Conservation (phyloP, 2,113 vertebrate genomes). For the Chionodraco myersi region DNA sequence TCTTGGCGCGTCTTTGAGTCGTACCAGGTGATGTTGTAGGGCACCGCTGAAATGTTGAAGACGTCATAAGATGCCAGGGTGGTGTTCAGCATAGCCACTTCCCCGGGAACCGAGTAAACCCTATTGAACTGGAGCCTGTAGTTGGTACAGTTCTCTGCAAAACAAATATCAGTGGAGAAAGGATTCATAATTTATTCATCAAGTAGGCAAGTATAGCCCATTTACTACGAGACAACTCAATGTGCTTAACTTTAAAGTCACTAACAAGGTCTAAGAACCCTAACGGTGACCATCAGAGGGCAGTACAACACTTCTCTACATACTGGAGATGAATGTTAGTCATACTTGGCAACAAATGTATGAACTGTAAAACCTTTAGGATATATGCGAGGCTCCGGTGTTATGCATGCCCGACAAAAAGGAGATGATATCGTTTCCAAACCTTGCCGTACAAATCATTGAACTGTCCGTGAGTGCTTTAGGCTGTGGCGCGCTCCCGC, state of each 20-base stretch:
- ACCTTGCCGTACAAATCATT: no score
- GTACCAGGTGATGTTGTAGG: slow-evolving; percentile 87
- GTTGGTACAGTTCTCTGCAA: slow-evolving; percentile 75
- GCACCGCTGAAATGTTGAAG: slow-evolving; percentile 34
- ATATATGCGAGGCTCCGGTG: neutral
- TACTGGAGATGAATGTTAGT: neutral
- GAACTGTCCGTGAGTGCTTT: no score
- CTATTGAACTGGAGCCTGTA: slow-evolving; percentile 44
- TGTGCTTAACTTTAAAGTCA: neutral
- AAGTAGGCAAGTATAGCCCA: neutral
- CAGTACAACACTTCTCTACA: neutral
- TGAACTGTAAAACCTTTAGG: neutral
- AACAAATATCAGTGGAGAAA: neutral
- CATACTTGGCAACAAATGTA: neutral
- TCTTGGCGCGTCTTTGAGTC: slow-evolving; percentile 65
- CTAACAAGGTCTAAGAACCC: neutral
- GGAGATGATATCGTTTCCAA: no score
- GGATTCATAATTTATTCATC: neutral
- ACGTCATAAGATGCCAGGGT: slow-evolving; percentile 50
- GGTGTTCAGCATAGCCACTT: slow-evolving; percentile 74
- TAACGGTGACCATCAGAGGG: slow-evolving; percentile 25
- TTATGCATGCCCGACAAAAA: no score
- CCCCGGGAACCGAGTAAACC: slow-evolving; percentile 75
- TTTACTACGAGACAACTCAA: neutral
- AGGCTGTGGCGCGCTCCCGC: no score